Percentiles rank a stretch among this genome's conserved stretches.
Conservation (phyloP, 1,140 invertebrate species). For the Bilobella aurantiaca region DNA sequence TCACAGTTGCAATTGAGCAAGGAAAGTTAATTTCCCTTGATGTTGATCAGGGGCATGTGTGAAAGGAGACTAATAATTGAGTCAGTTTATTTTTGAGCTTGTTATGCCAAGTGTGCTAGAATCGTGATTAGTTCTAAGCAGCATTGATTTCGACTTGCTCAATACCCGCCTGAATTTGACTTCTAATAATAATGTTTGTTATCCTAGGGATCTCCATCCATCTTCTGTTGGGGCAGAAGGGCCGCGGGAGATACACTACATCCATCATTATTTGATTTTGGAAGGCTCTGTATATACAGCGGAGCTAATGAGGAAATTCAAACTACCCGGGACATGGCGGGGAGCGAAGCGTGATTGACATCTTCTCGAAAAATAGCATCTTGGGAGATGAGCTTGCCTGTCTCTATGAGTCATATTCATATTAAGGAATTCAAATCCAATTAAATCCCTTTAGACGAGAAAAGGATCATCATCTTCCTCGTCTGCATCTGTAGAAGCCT, state of each 20-base stretch:
- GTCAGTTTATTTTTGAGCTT: too few species aligned
- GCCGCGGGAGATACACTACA: not conserved
- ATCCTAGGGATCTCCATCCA: not conserved
- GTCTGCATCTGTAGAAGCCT: not conserved
- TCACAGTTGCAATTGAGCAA: too few species aligned
- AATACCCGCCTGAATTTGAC: not conserved
- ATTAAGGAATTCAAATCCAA: conserved; percentile 35
- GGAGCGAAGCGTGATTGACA: conserved; percentile 17
- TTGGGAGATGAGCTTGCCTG: conserved; percentile 5
- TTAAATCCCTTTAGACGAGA: conserved; percentile 17
- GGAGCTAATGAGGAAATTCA: not conserved
- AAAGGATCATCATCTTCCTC: too few species aligned
- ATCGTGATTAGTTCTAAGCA: not conserved
- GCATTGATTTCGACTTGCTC: too few species aligned
- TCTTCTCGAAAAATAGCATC: conserved; percentile 8
- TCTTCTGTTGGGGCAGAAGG: not conserved
- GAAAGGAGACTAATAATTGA: too few species aligned
- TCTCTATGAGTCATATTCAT: conserved; percentile 23
- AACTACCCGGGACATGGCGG: not conserved
- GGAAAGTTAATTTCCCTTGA: too few species aligned
- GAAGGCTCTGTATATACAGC: not conserved
- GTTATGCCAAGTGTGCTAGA: too few species aligned
- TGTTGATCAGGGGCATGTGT: too few species aligned
- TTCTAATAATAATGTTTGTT: conserved; percentile 4
- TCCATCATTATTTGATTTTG: conserved; percentile 3